A percentile compares a stretch with the other conserved stretches of the same genome.
These are phyloP conservation scores for Chrysocyon brachyurus DNA, from an alignment of 2,797 vertebrate species.

Conservation along the genomic window DNA sequence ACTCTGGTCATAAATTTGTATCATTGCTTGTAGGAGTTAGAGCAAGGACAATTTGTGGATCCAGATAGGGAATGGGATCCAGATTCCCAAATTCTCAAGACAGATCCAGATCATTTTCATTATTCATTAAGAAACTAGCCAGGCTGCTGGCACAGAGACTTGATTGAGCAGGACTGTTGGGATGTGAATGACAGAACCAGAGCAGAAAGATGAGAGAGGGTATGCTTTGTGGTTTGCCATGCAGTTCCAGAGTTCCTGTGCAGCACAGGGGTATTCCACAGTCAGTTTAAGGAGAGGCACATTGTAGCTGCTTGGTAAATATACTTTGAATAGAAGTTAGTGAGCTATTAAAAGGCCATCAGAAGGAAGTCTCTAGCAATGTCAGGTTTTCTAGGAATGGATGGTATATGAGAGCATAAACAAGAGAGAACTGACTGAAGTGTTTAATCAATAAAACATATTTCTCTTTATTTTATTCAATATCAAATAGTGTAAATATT, in stretches of 20 bases:
- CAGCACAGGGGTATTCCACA: neutral
- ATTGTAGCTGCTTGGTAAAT: neutral
- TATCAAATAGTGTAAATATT: neutral
- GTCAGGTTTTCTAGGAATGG: neutral
- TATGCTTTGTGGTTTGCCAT: neutral
- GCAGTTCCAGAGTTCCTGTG: neutral
- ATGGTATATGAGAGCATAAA: neutral
- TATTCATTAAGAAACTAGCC: neutral
- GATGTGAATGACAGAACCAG: neutral
- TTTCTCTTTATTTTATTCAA: conserved; percentile 41
- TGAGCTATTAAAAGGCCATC: neutral
- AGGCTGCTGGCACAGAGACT: neutral
- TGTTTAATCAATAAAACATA: neutral
- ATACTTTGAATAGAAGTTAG: neutral
- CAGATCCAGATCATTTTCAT: neutral
- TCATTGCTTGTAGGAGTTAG: neutral
- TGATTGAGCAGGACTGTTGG: neutral
- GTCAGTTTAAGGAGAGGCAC: neutral
- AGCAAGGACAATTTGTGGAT: neutral
- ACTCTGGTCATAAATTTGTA: neutral
- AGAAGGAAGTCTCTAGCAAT: neutral
- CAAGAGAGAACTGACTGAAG: neutral
- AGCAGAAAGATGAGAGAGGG: neutral
- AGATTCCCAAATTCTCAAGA: neutral
- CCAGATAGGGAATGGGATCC: neutral